These are phyloP conservation scores for Hirtodrosophila histrioides DNA, from an alignment of 2,888 invertebrate genomes.

Conservation along the genomic window DNA sequence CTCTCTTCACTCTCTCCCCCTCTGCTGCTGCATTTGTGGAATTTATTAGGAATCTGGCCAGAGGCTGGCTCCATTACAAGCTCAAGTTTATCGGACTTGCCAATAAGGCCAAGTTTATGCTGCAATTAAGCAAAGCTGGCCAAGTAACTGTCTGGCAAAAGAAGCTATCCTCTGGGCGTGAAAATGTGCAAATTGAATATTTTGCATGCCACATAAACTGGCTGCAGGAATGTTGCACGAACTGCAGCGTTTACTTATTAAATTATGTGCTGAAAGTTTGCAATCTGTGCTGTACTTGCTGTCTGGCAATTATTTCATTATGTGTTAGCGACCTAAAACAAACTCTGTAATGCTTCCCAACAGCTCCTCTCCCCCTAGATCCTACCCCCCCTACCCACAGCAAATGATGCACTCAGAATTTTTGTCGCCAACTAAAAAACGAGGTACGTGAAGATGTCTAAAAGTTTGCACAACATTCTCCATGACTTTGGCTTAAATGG, in stretches of 20 bases:
- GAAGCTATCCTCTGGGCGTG: constrained; percentile 26
- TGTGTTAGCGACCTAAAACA: constrained; percentile 53
- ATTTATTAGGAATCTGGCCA: constrained; percentile 62
- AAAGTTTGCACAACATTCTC: constrained; percentile 47
- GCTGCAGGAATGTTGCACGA: constrained; percentile 24
- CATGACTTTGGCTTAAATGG: too few species aligned
- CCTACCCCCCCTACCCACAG: constrained; percentile 13
- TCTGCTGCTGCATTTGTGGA: constrained; percentile 27
- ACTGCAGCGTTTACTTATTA: constrained; percentile 68
- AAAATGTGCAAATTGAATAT: constrained; percentile 40
- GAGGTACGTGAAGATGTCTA: constrained; percentile 31
- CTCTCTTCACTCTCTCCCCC: not conserved
- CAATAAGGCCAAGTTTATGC: constrained; percentile 72
- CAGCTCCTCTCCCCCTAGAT: not conserved
- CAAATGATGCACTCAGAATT: constrained; percentile 46
- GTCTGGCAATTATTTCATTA: constrained; percentile 75
- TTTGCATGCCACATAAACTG: constrained; percentile 5
- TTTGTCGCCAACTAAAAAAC: constrained; percentile 20
- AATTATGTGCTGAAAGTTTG: constrained; percentile 64
- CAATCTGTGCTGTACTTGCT: constrained; percentile 47
- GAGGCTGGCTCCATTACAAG: constrained; percentile 54
- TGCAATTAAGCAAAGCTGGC: constrained; percentile 66
- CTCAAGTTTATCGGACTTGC: constrained; percentile 68
- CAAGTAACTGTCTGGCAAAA: constrained; percentile 4
- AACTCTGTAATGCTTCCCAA: constrained; percentile 8